phyloP scores from a whole-genome alignment of 2,113 vertebrate genomes.

The Murina feae region DNA sequence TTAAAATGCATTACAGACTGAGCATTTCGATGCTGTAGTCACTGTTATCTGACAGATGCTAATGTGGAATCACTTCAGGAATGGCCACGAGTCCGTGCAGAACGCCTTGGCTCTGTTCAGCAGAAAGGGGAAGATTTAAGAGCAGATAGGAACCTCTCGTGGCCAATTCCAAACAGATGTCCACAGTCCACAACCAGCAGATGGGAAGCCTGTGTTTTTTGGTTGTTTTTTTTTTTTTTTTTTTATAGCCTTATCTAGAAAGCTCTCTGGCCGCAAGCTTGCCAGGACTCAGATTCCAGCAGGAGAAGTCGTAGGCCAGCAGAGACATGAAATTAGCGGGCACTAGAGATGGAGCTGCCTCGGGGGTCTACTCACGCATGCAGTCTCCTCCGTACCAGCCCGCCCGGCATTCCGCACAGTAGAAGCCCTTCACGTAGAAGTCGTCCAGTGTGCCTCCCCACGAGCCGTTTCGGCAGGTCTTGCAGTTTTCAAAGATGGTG shows the following conservation, averaged over 20 bases:
- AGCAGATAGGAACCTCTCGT: neutral
- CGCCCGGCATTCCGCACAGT: slow-evolving; percentile 92
- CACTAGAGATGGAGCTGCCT: fast-evolving
- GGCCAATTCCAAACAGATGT: neutral
- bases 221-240: too few relatives aligned
- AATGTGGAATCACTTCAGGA: neutral
- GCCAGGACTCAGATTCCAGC: slow-evolving; percentile 8
- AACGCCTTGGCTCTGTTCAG: neutral
- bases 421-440: slow-evolving; percentile 94
- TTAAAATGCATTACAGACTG: neutral
- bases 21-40: neutral
- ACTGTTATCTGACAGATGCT: neutral
- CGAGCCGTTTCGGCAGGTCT: slow-evolving; percentile 94
- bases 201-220: neutral
- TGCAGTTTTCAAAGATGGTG: slow-evolving; percentile 98
- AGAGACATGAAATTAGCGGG: neutral
- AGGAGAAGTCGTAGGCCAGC: neutral
- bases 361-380: slow-evolving; percentile 88
- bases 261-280: neutral
- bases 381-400: slow-evolving; percentile 98
- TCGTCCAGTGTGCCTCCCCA: slow-evolving; percentile 92
- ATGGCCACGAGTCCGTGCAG: neutral
- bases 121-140: slow-evolving; percentile 2
- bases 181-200: neutral
- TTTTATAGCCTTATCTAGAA: slow-evolving; percentile 30